Evolutionary conservation across 2,888 invertebrate genomes (phyloP), one percentile per base, ranked within the genome.

Genomic region (Uropetala carovei): DNA sequence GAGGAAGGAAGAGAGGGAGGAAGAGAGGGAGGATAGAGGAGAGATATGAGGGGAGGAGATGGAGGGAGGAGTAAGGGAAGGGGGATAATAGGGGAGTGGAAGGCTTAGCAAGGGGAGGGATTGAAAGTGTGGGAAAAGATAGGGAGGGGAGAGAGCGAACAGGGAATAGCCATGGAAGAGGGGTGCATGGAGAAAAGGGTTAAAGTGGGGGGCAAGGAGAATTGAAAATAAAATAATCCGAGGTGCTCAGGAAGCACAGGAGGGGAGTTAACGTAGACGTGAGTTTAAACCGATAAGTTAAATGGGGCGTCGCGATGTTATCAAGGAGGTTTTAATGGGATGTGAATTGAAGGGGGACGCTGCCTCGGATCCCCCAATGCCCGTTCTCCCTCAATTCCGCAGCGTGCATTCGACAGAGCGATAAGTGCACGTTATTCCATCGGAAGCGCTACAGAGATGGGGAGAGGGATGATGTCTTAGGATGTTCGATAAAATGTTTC

Each of bases 301-400:
- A 68, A 68, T 68, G 68, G 68, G 1, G n/a, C 68, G 68, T 68
- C 68, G 68, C 22, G 68, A 68, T 68, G 18, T 68, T 68, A 68
- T 68, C 68, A 68, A n/a, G 43, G 43, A n/a, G 68, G n/a, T 68
- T 68, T 68, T 68, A 68, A 68, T 68, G 68, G 68, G 68, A 68
- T 68, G 68, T 68, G 68, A 68, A 68, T 68, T 68, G 68, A 68
- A 64, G 68, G 68, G 68, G 43, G 43, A 5, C 5, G 68, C 68
- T 68, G 68, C 18, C 16, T n/a, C 18, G 22, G 68, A 68, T 68
- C 22, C 68, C n/a, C 64, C n/a, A n/a, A 43, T 43, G 5, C 5
- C 43, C 68, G 9, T 64, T 68, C 68, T 18, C n/a, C 18, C 68
- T 1, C 18, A 22, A 9, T 68, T n/a, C 68, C 68, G 68, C 13